Evolutionary conservation across 2,113 vertebrate species (phyloP).

Genomic region (Naja naja): DNA sequence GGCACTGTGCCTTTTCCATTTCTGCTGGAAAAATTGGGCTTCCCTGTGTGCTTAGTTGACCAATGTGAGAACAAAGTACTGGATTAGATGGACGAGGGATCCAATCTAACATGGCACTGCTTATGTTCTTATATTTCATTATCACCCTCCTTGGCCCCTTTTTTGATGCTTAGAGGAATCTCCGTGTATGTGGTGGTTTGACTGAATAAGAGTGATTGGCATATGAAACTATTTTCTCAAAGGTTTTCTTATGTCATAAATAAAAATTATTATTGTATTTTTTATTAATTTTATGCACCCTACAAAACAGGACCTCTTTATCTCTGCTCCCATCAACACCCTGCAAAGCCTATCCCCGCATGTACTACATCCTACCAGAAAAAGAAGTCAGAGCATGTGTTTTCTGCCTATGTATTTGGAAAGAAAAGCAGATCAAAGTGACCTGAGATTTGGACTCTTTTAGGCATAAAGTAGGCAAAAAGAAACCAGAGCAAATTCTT

Average conservation of each 20-base stretch:
- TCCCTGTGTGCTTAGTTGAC: background rate
- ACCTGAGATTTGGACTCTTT: background rate
- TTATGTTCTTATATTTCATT: background rate
- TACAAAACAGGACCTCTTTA: background rate
- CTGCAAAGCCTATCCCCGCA: background rate
- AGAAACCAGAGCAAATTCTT: background rate
- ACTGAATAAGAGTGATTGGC: background rate
- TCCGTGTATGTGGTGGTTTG: background rate
- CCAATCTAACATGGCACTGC: background rate
- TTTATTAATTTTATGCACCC: background rate
- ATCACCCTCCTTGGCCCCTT: background rate
- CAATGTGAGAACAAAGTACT: background rate
- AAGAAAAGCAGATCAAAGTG: background rate
- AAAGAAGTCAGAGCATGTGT: background rate
- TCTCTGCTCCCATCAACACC: background rate
- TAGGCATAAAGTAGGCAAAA: background rate
- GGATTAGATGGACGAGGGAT: background rate
- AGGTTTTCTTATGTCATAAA: background rate
- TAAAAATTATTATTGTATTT: background rate
- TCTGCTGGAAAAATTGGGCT: background rate
- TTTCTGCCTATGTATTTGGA: background rate
- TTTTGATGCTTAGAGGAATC: background rate
- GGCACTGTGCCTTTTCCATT: background rate
- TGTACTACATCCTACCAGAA: background rate
- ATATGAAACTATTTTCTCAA: background rate